Conservation (phyloP, 2,888 invertebrate genomes). For the Melitaea athalia region DNA sequence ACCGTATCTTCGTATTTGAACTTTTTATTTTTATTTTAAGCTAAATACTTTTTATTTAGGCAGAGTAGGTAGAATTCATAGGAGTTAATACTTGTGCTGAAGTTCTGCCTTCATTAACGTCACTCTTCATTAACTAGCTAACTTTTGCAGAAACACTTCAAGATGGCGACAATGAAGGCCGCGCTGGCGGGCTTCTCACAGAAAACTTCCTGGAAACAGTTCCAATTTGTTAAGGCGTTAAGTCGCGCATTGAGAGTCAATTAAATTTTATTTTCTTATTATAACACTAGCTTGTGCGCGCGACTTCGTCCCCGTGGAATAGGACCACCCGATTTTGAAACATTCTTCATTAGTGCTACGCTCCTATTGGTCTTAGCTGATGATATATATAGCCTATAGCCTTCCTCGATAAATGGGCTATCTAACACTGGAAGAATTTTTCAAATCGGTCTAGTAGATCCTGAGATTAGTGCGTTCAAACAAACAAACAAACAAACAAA, state of each 20-base stretch:
- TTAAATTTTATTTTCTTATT: constrained; percentile 1
- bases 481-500: no score
- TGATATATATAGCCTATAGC: no score
- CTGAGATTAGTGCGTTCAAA: no score
- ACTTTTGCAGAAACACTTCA: constrained; percentile 46
- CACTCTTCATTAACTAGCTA: constrained; percentile 68
- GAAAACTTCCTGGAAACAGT: constrained; percentile 27
- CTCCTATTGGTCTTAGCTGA: no score
- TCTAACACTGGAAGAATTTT: no score
- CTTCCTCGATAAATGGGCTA: no score
- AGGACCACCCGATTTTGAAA: no score
- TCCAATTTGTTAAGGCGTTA: constrained; percentile 4
- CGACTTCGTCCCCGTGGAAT: no score
- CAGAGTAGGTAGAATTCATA: constrained; percentile 38
- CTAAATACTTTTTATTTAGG: not conserved
- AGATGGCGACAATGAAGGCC: constrained; percentile 15
- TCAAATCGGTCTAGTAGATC: no score
- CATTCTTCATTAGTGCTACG: no score
- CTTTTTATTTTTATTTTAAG: constrained; percentile 35
- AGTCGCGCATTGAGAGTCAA: not conserved
- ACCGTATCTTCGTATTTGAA: constrained; percentile 60
- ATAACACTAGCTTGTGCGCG: no score
- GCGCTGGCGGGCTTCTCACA: constrained; percentile 21
- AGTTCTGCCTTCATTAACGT: constrained; percentile 67
- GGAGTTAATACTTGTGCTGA: constrained; percentile 51